Base-by-base conservation (phyloP, 2,797 vertebrate genomes). In the Cyclura pinguis region DNA sequence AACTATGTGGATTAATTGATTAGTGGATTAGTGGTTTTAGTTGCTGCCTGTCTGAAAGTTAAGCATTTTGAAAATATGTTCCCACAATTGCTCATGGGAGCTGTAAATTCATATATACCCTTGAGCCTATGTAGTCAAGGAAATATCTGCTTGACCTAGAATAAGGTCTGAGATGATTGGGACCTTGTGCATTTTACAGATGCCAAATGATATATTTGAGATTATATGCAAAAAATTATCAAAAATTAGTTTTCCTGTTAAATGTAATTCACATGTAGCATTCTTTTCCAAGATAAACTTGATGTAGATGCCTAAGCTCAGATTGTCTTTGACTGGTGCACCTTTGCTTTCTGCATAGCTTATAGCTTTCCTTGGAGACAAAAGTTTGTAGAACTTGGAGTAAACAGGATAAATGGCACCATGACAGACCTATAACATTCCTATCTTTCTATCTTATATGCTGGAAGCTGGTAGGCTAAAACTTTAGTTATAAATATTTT, bases 1-100 rank as follows among this genome's bases (percentile, higher is more conserved):
- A 55, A 52, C 84, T 85, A 55, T 88, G 85, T 82, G 22, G 55
- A 91, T 88, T 80, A 85, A 42, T 87, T 87, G 80, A 87, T 91
- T 59, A 72, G 74, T 76, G 55, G 42, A 86, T 81, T 84, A 57
- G 35, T 67, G 50, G 74, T 77, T 80, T 84, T 76, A 78, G 50
- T 85, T 88, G 55, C 52, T 85, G 55, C 47, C 74, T 74, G 35
- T 55, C 13, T 85, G 64, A 85, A 88, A 91, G 85, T 76, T 85
- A 85, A 88, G 50, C 27, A 80, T 84, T 88, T 88, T 84, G 86
- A 88, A 42, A 42, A 74, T 62, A 32, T 88, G 76, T 91, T 67
- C 76, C 77, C 69, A 80, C 47, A 62, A 64, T 20, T 50, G 52
- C 88, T 88, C 64, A 42, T 81, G 35, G 64, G 69, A 85, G 16